Conservation (phyloP, 1,140 invertebrate genomes). For the Eurosta solidaginis region DNA sequence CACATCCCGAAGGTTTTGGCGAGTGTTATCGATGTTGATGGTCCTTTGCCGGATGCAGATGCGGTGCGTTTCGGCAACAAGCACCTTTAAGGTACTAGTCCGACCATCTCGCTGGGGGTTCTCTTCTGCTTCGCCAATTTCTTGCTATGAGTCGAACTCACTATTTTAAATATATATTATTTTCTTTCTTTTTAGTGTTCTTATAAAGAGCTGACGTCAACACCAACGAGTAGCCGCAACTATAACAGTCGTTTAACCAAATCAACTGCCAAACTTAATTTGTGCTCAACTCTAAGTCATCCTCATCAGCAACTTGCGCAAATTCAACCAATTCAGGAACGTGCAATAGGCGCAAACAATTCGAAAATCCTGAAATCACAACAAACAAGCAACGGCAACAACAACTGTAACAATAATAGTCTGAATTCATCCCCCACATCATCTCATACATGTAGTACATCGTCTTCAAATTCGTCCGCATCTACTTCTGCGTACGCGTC, state of each 20-base stretch:
- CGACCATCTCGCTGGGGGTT: no score
- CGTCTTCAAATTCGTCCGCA: neutral
- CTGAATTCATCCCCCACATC: slow-evolving; percentile 24
- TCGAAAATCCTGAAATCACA: slow-evolving; percentile 6
- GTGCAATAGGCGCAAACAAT: slow-evolving; percentile 12
- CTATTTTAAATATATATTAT: neutral
- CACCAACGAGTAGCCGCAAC: slow-evolving; percentile 54
- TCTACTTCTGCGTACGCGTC: neutral
- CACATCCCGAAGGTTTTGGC: no score
- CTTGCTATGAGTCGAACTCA: no score
- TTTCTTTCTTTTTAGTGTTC: slow-evolving; percentile 42
- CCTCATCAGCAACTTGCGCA: slow-evolving; percentile 12
- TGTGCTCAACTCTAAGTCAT: slow-evolving; percentile 45
- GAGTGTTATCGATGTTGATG: no score
- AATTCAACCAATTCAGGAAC: neutral
- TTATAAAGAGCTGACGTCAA: slow-evolving; percentile 53
- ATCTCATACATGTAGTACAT: neutral
- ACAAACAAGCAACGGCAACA: slow-evolving; percentile 25
- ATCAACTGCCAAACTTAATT: slow-evolving; percentile 58
- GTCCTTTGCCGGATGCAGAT: no score
- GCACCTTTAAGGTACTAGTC: no score
- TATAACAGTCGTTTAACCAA: slow-evolving; percentile 54
- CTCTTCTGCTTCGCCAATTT: no score
- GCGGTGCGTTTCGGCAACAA: no score
- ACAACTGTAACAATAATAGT: slow-evolving; percentile 12